Conservation (phyloP, 2,113 vertebrate genomes). For the Mustela nigripes region DNA sequence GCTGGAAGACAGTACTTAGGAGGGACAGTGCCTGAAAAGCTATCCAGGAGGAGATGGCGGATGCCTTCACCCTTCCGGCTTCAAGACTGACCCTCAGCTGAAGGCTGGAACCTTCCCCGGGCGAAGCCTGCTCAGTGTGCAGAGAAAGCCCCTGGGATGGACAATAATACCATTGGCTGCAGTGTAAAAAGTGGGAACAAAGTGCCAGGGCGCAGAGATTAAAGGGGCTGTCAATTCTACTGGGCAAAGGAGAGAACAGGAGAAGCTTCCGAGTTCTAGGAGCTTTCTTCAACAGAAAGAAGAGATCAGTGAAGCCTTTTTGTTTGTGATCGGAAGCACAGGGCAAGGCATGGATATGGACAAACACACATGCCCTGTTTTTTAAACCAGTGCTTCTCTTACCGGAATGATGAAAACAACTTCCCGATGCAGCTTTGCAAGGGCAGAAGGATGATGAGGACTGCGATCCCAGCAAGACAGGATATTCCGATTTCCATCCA, state of each 20-base stretch:
- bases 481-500: constrained; percentile 96
- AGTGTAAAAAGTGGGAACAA: not conserved
- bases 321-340: not conserved
- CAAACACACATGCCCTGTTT: not conserved
- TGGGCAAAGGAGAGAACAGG: not conserved
- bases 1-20: not conserved
- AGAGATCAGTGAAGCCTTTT: not conserved
- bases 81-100: not conserved
- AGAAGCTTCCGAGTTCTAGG: rapidly evolving
- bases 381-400: constrained; percentile 56
- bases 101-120: not conserved
- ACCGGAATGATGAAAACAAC: constrained; percentile 96
- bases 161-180: rapidly evolving
- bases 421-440: constrained; percentile 93
- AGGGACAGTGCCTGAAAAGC: not conserved
- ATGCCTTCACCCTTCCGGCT: not conserved
- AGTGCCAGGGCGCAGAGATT: not conserved
- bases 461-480: constrained; percentile 94
- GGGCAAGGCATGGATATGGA: not conserved
- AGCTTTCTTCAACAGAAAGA: not conserved
- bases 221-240: not conserved
- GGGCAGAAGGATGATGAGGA: constrained; percentile 95
- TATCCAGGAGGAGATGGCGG: rapidly evolving
- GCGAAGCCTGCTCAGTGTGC: not conserved
- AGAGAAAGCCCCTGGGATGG: rapidly evolving